phyloP scores from a whole-genome alignment of 1,140 invertebrate species.

The Listronotus bonariensis region DNA sequence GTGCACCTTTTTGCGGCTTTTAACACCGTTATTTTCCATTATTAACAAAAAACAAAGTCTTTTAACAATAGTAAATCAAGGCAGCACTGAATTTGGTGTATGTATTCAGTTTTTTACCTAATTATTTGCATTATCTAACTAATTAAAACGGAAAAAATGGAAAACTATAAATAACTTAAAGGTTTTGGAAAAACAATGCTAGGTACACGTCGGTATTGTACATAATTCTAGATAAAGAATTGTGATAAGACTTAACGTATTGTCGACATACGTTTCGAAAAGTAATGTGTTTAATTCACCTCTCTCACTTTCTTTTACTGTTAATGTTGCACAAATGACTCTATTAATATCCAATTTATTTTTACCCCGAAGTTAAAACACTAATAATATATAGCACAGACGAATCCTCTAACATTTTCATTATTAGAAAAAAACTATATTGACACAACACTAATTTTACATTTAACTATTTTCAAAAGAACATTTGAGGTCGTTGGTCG shows the following conservation, averaged over 20 bases:
- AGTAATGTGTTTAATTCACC: too few relatives aligned
- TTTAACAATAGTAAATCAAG: neutral
- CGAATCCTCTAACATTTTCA: too few relatives aligned
- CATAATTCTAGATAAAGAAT: conserved; percentile 13
- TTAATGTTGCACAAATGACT: too few relatives aligned
- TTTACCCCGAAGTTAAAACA: too few relatives aligned
- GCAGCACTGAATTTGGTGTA: too few relatives aligned
- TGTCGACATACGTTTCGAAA: too few relatives aligned
- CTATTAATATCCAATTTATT: too few relatives aligned
- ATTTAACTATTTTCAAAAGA: neutral
- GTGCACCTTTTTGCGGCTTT: neutral
- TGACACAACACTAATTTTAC: too few relatives aligned
- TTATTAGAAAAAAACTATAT: too few relatives aligned
- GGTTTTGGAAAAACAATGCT: conserved; percentile 12
- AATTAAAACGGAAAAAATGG: neutral
- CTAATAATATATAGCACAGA: too few relatives aligned
- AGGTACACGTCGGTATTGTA: neutral
- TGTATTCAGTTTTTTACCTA: neutral
- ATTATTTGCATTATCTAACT: neutral
- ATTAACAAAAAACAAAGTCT: neutral
- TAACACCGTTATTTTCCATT: conserved; percentile 3
- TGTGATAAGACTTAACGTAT: conserved; percentile 13
- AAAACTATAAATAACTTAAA: neutral
- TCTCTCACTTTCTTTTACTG: too few relatives aligned
- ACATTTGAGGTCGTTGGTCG: conserved; percentile 15